A percentile compares a stretch with the other conserved stretches of the same genome.
These are phyloP conservation scores for Fragum whitleyi DNA, from an alignment of 2,888 invertebrate species.

Conservation along the genomic window DNA sequence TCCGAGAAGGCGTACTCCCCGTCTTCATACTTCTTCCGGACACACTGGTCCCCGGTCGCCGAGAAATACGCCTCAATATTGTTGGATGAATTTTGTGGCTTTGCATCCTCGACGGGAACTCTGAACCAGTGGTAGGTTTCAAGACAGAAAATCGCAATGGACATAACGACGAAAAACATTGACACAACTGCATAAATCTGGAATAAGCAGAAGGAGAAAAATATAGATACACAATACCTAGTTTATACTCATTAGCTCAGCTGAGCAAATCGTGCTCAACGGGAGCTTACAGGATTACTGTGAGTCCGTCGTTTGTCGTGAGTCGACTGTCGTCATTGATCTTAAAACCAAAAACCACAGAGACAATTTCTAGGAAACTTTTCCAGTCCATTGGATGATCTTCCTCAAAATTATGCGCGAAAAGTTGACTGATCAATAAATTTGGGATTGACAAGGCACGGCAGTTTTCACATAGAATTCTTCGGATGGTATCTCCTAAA, in stretches of 20 bases:
- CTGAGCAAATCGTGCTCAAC: too few species aligned
- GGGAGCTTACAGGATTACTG: too few species aligned
- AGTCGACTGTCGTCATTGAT: too few species aligned
- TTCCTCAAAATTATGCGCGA: too few species aligned
- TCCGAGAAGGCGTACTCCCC: slow-evolving; percentile 64
- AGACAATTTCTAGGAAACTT: too few species aligned
- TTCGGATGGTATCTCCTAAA: too few species aligned
- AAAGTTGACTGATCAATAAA: too few species aligned
- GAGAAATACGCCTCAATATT: slow-evolving; percentile 53
- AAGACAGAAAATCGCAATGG: slow-evolving; percentile 82
- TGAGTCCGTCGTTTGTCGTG: too few species aligned
- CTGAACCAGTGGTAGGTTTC: slow-evolving; percentile 83
- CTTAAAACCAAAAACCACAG: too few species aligned
- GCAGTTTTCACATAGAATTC: too few species aligned
- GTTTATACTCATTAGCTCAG: background rate
- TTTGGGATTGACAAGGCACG: too few species aligned
- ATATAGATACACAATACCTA: background rate
- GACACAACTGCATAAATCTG: slow-evolving; percentile 82
- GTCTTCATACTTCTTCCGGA: slow-evolving; percentile 49
- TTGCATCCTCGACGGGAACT: slow-evolving; percentile 70
- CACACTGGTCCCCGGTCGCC: slow-evolving; percentile 66
- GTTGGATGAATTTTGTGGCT: slow-evolving; percentile 55
- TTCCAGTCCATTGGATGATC: too few species aligned
- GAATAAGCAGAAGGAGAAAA: slow-evolving; percentile 28
- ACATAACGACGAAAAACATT: slow-evolving; percentile 83